Conservation (phyloP, 1,140 invertebrate species). For the Mercenaria mercenaria region DNA sequence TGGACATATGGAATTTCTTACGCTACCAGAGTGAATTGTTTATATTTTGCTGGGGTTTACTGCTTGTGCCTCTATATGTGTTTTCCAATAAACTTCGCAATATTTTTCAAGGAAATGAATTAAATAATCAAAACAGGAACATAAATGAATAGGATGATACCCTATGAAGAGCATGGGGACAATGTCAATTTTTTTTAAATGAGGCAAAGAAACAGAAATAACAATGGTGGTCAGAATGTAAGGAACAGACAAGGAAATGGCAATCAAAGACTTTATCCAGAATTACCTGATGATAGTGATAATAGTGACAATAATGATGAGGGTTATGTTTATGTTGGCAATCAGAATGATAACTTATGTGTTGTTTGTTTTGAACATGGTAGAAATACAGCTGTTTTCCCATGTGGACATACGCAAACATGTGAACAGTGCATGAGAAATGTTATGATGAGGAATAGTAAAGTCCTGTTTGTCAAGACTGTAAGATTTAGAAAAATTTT, state of each 20-base stretch:
- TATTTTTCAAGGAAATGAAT: background rate
- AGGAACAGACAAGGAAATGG: background rate
- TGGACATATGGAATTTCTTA: background rate
- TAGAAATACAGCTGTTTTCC: slow-evolving; percentile 54
- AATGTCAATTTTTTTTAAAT: background rate
- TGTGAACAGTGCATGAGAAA: slow-evolving; percentile 45
- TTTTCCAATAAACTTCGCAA: background rate
- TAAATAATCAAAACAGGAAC: background rate
- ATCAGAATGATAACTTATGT: slow-evolving; percentile 9
- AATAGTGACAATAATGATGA: slow-evolving; percentile 22
- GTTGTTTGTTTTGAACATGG: slow-evolving; percentile 48
- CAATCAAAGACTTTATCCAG: slow-evolving; percentile 1
- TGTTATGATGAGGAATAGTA: background rate
- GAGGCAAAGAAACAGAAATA: background rate
- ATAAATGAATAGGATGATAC: background rate
- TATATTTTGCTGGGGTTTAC: background rate
- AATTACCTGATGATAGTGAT: background rate
- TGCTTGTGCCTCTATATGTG: background rate
- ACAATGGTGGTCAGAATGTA: background rate
- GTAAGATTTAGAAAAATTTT: too few relatives aligned
- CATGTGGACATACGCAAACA: slow-evolving; percentile 63
- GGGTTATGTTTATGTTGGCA: background rate
- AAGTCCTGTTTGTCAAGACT: too few relatives aligned
- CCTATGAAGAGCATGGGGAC: background rate
- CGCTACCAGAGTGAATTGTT: background rate